Evolutionary conservation across 2,797 vertebrate genomes (phyloP), one percentile per base, ranked within the genome.

Genomic region (Coregonus ussuriensis): DNA sequence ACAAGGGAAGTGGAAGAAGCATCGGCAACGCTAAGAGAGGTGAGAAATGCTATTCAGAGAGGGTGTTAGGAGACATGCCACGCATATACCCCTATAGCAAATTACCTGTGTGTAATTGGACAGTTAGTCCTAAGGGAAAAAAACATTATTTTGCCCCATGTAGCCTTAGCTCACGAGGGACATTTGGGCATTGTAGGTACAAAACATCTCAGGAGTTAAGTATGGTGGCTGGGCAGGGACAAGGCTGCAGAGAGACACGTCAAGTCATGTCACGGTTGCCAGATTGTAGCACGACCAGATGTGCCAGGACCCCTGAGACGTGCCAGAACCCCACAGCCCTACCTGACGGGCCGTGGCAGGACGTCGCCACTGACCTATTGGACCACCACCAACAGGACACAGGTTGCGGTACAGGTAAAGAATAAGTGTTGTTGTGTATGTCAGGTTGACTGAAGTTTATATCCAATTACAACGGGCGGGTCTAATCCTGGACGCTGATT

Each of bases 281-380:
- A 78, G 29, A 18, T 77, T 29, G 52, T 72, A 41, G 29, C 72
- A 1, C 47, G 21, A 21, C 70, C 74, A 1, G 66, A 79, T 13
- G 53, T 73, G 31, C 77, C 77, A 1, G 71, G 77, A 52, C 71
- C 74, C 18, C 2, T 79, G 35, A 51, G 53, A 16, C 31, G 3
- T 33, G 31, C 31, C 31, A 33, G 31, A 33, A 33, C 31, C 71
- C 77, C n/a, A 79, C 65, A 33, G 37, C 69, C 18, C 33, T 72
- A 2, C 76, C 72, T 47, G 69, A 81, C 21, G 69, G 76, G 33
- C 77, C 47, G 4, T 76, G 74, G 77, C 54, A 71, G 65, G 71
- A 74, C 5, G 2, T 82, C 4, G 71, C 77, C 31, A 67, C 56
- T 35, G 74, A 77, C 41, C 9, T 47, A 47, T 47, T 47, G 41